A percentile compares a stretch with the other conserved stretches of the same genome.
Evolutionary conservation across 2,797 vertebrate species (phyloP).

Genomic region (Calcarius lapponicus): DNA sequence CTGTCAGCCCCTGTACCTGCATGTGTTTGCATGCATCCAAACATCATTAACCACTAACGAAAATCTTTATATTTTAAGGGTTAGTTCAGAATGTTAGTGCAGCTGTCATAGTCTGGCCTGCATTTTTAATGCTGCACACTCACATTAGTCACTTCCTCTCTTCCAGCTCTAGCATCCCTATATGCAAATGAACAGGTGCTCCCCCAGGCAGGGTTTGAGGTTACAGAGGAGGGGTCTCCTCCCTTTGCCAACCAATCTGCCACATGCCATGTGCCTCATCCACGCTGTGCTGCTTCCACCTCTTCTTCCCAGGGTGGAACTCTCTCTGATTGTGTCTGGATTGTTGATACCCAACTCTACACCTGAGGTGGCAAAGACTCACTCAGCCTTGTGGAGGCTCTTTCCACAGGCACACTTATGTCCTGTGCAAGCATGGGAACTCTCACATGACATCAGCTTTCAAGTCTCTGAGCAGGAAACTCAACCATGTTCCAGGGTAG

Average conservation of each 20-base stretch:
- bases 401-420: rapidly evolving
- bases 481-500: rapidly evolving
- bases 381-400: neutral
- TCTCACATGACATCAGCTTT: neutral
- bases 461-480: neutral
- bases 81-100: neutral
- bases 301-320: neutral
- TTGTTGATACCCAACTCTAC: neutral
- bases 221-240: neutral
- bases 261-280: neutral
- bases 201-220: neutral
- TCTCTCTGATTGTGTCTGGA: neutral
- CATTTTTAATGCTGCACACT: neutral
- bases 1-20: neutral
- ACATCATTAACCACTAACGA: neutral
- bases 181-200: neutral
- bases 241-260: neutral
- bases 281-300: neutral
- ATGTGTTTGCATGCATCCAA: neutral
- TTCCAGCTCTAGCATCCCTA: neutral
- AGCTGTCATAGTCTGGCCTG: neutral
- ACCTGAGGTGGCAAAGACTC: neutral
- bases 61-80: neutral
- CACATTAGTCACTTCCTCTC: neutral
- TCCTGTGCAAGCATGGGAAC: neutral